Evolutionary conservation across 1,140 invertebrate genomes (phyloP), one percentile per base, ranked within the genome.

Genomic region (Plectrocnemia conspersa): DNA sequence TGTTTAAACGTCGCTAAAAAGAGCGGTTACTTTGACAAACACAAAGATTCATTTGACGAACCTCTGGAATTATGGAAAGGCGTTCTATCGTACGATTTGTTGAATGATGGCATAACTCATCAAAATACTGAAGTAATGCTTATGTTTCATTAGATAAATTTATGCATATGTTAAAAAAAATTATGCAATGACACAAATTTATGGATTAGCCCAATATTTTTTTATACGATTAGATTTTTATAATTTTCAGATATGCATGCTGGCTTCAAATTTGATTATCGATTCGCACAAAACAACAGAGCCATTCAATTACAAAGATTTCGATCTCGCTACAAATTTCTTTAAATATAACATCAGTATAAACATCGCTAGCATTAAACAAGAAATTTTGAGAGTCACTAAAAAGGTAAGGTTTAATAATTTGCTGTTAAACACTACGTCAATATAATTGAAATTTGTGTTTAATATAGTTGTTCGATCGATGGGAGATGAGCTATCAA

Each of bases 201-300:
- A n/a, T n/a, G n/a, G n/a, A n/a, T n/a, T n/a, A n/a, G n/a, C n/a
- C n/a, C n/a, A n/a, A n/a, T n/a, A n/a, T n/a, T n/a, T n/a, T n/a
- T n/a, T n/a, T n/a, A n/a, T n/a, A n/a, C n/a, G n/a, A n/a, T n/a
- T n/a, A n/a, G n/a, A n/a, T n/a, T n/a, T n/a, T n/a, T n/a, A n/a
- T n/a, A n/a, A n/a, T n/a, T 63, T 66, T 21, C 61, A 75, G 73
- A 75, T 73, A 2, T 67, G 79, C 3, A 66, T 80, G 2, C 61
- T 77, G 58, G 79, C 80, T 0, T 75, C 92, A 52, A 78, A 79
- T 2, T 68, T 91, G 5, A 64, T 94, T 10, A 81, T 85, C 50
- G 88, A 91, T 63, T 86, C 82, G 10, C 81, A 82, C 36, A 88
- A 86, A 66, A 83, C 79, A 11, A 88, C 89, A 11, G 83, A 90